Conservation (phyloP, 1,140 invertebrate genomes). For the Idris sp. region DNA sequence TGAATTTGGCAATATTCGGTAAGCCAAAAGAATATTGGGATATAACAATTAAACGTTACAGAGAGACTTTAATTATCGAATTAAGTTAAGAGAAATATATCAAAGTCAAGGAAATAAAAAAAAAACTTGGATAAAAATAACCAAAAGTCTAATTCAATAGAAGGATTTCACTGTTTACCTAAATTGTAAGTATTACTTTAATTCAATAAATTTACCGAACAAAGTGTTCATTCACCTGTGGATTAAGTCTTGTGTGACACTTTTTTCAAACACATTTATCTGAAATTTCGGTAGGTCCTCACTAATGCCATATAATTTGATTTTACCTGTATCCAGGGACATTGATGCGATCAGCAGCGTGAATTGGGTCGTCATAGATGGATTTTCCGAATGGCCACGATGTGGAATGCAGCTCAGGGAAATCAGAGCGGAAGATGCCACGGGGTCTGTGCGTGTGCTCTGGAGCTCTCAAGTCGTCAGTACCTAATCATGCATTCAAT, state of each 20-base stretch:
- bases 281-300: too few relatives aligned
- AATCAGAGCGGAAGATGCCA: conserved; percentile 83
- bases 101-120: too few relatives aligned
- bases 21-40: too few relatives aligned
- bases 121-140: too few relatives aligned
- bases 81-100: too few relatives aligned
- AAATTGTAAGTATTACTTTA: background rate
- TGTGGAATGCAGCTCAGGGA: conserved; percentile 82
- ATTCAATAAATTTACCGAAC: conserved; percentile 9
- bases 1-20: too few relatives aligned
- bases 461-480: conserved; percentile 92
- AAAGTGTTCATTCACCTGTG: conserved; percentile 10
- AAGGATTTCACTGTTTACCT: too few relatives aligned
- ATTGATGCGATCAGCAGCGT: conserved; percentile 88
- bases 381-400: conserved; percentile 88
- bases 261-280: conserved; percentile 6
- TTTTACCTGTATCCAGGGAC: conserved; percentile 87
- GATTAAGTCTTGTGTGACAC: conserved; percentile 1
- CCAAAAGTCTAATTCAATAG: too few relatives aligned
- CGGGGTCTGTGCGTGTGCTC: conserved; percentile 85
- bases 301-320: conserved; percentile 9
- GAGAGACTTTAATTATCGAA: too few relatives aligned
- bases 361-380: conserved; percentile 89
- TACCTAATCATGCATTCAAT: conserved; percentile 80
- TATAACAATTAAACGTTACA: too few relatives aligned